Evolutionary conservation across 2,797 vertebrate species (phyloP).

Genomic region (Tinamus major): DNA sequence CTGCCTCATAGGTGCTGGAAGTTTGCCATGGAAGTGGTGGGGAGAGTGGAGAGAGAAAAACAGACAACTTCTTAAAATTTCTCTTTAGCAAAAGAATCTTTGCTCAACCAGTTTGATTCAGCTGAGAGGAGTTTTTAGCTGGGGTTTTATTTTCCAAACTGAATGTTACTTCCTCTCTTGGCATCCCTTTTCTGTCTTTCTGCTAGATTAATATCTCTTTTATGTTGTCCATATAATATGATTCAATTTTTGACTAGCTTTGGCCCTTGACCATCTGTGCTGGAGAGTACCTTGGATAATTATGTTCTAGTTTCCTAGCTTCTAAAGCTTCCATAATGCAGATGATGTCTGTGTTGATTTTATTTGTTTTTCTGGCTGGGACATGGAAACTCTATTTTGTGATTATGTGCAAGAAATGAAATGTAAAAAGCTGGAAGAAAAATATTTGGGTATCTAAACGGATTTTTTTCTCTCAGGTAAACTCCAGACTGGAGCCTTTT

Average conservation of each 20-base stretch:
- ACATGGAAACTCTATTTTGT: not conserved
- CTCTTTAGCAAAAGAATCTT: not conserved
- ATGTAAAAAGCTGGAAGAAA: not conserved
- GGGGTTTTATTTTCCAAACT: slow-evolving; percentile 20
- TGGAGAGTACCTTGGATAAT: not conserved
- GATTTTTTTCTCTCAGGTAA: not conserved
- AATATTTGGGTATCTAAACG: not conserved
- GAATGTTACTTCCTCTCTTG: slow-evolving; percentile 29
- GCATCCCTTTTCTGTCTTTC: slow-evolving; percentile 23
- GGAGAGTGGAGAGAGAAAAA: not conserved
- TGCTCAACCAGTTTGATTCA: not conserved
- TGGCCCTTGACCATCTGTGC: slow-evolving; percentile 11
- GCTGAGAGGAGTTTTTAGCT: not conserved
- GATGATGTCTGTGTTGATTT: not conserved
- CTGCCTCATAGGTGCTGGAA: not conserved
- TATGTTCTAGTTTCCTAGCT: not conserved
- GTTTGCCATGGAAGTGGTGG: not conserved
- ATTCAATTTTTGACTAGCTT: slow-evolving; percentile 9
- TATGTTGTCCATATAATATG: not conserved
- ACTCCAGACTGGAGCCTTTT: not conserved
- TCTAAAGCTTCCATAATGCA: not conserved
- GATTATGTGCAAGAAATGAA: not conserved
- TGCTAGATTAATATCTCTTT: not conserved
- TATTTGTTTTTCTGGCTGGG: not conserved
- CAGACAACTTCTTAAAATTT: not conserved